A percentile compares a stretch with the other conserved stretches of the same genome.
Evolutionary conservation across 2,113 vertebrate species (phyloP).

Genomic region (Melanerpes formicivorus): DNA sequence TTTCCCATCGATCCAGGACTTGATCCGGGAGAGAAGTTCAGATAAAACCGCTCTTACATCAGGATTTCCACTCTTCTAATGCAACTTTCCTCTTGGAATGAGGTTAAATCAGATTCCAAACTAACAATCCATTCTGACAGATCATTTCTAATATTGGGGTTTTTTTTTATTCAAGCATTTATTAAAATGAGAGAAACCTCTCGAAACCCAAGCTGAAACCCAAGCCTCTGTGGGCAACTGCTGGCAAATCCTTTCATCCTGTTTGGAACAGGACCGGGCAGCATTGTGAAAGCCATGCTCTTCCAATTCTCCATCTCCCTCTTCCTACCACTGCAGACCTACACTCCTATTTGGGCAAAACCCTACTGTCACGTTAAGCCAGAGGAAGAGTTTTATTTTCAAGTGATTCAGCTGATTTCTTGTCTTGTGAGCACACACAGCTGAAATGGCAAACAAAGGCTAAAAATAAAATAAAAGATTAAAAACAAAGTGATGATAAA

Average conservation of each 20-base stretch:
- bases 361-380: not conserved
- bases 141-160: not conserved
- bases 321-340: not conserved
- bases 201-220: constrained; percentile 5
- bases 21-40: not conserved
- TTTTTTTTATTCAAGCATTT: constrained; percentile 39
- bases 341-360: constrained; percentile 7
- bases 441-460: constrained; percentile 39
- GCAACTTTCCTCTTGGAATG: not conserved
- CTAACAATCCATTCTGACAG: constrained; percentile 17
- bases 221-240: not conserved
- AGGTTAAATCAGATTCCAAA: constrained; percentile 24
- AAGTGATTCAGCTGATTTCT: constrained; percentile 47
- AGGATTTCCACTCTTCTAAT: constrained; percentile 3
- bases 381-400: constrained; percentile 53
- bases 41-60: constrained; percentile 10
- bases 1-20: constrained; percentile 43
- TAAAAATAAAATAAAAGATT: not conserved
- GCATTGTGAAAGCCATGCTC: not conserved
- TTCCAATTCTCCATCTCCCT: not conserved
- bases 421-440: not conserved
- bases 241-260: not conserved
- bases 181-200: constrained; percentile 56
- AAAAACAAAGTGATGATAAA: not conserved
- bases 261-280: not conserved